A percentile compares a stretch with the other conserved stretches of the same genome.
Conservation (phyloP, 2,888 invertebrate species). For the Entomobrya multifasciata region DNA sequence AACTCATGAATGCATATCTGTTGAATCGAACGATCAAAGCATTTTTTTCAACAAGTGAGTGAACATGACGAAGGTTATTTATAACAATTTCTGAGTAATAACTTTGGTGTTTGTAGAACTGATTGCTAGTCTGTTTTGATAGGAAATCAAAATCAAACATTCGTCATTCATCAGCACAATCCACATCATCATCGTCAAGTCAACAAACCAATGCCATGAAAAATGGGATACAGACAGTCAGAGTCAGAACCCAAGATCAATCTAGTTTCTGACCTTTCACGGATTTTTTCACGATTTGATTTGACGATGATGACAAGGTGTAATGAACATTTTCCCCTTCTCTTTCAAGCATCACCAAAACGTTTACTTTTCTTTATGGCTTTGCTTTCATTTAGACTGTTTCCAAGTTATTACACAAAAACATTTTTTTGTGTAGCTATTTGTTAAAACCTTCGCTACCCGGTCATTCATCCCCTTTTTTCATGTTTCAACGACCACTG, state of each 20-base stretch:
- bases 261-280: constrained; percentile 51
- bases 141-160: background rate
- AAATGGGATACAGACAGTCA: too few species aligned
- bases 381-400: too few species aligned
- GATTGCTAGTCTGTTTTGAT: background rate
- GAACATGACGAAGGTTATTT: constrained; percentile 9
- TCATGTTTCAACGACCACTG: background rate
- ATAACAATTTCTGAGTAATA: background rate
- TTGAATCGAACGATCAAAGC: too few species aligned
- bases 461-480: constrained; percentile 33
- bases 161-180: background rate
- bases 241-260: too few species aligned
- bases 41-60: too few species aligned
- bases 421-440: too few species aligned
- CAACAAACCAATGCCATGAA: too few species aligned
- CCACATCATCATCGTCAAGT: too few species aligned
- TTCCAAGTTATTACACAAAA: too few species aligned
- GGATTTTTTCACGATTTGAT: constrained; percentile 40
- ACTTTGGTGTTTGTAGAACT: background rate
- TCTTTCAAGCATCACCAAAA: too few species aligned
- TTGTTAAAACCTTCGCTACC: background rate
- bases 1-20: too few species aligned
- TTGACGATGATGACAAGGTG: background rate
- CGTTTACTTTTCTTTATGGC: too few species aligned
- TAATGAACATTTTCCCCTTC: constrained; percentile 32